phyloP scores from a whole-genome alignment of 2,797 vertebrate species.

The Myripristis jacobus region DNA sequence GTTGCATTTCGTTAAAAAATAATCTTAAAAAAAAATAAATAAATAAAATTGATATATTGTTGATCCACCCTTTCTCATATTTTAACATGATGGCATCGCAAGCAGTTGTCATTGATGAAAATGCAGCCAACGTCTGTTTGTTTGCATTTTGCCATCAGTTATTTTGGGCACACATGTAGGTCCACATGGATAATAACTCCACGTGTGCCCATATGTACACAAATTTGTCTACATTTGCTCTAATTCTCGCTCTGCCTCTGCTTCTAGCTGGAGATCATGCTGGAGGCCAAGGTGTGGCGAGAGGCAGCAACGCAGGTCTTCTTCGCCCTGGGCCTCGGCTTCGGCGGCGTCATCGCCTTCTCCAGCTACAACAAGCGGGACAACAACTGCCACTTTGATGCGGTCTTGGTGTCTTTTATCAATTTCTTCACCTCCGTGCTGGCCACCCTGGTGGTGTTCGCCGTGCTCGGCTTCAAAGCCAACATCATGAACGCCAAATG shows the following conservation, averaged over 20 bases:
- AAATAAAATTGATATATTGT: too few relatives aligned
- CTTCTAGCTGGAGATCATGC: slow-evolving; percentile 95
- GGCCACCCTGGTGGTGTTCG: slow-evolving; percentile 98
- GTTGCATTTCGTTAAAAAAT: too few relatives aligned
- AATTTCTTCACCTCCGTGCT: slow-evolving; percentile 98
- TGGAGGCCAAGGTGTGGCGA: slow-evolving; percentile 96
- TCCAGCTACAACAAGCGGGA: slow-evolving; percentile 99
- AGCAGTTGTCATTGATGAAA: too few relatives aligned
- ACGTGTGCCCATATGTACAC: neutral
- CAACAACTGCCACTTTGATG: slow-evolving; percentile 99
- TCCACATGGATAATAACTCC: neutral
- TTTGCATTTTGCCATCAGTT: too few relatives aligned
- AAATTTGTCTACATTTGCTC: neutral
- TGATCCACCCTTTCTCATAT: too few relatives aligned
- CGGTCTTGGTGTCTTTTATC: slow-evolving; percentile 95
- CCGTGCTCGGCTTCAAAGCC: slow-evolving; percentile 97
- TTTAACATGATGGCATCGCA: too few relatives aligned
- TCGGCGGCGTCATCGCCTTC: slow-evolving; percentile 98
- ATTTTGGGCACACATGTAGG: too few relatives aligned
- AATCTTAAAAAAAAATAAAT: too few relatives aligned
- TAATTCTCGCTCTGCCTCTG: neutral
- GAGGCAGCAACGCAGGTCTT: slow-evolving; percentile 97
- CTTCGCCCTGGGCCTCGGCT: too few relatives aligned
- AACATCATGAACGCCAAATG: slow-evolving; percentile 94
- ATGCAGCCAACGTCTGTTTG: too few relatives aligned